phyloP scores from a whole-genome alignment of 1,140 invertebrate species.

The Aphis craccivora region DNA sequence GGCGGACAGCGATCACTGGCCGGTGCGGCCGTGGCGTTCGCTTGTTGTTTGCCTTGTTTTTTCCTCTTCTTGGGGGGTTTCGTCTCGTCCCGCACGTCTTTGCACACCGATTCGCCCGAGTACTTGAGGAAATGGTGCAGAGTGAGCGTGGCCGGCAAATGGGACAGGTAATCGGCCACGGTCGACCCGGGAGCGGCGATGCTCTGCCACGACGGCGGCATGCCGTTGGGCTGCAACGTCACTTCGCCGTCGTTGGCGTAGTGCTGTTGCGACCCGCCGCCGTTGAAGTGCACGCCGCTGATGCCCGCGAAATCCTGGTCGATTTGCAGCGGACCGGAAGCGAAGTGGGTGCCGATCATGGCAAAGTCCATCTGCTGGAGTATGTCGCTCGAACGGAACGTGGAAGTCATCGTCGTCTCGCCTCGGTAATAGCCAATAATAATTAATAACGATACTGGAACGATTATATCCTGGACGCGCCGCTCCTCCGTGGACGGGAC shows the following conservation, averaged over 20 bases:
- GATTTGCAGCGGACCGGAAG: not conserved
- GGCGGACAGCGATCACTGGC: slow-evolving; percentile 72
- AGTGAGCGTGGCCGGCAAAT: slow-evolving; percentile 76
- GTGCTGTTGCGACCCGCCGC: not conserved
- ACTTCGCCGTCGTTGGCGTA: not conserved
- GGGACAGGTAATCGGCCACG: slow-evolving; percentile 83
- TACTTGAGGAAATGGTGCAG: slow-evolving; percentile 86
- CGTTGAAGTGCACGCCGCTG: not conserved
- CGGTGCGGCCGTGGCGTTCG: slow-evolving; percentile 70
- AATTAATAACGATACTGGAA: too few relatives aligned
- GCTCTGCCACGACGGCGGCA: slow-evolving; percentile 71
- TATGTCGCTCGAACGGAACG: slow-evolving; percentile 46
- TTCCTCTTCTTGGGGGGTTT: slow-evolving; percentile 60
- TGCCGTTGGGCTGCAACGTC: not conserved
- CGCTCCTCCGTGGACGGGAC: too few relatives aligned
- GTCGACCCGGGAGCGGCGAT: slow-evolving; percentile 76
- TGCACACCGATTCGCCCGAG: slow-evolving; percentile 78
- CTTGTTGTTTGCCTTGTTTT: slow-evolving; percentile 63
- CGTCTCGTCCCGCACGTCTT: slow-evolving; percentile 65
- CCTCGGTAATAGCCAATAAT: not conserved
- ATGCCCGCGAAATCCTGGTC: slow-evolving; percentile 26
- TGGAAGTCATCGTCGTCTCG: not conserved
- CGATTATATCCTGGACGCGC: too few relatives aligned
- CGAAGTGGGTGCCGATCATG: slow-evolving; percentile 50
- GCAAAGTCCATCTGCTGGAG: slow-evolving; percentile 54